phyloP scores from a whole-genome alignment of 2,888 invertebrate genomes.

The Nebria brevicollis region DNA sequence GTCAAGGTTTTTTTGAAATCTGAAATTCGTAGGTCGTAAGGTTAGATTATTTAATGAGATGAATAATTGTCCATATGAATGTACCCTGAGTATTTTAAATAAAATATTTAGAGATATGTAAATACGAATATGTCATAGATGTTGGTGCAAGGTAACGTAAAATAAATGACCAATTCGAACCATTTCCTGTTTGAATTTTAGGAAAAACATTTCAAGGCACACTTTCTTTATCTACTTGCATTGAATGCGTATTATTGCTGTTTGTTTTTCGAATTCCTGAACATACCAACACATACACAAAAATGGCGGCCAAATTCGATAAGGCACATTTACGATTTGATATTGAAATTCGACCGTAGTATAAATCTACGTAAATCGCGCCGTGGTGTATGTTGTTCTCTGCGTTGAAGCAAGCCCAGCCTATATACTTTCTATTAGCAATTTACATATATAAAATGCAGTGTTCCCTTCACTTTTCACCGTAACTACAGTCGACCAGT shows the following conservation, averaged over 20 bases:
- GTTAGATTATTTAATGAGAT: too few relatives aligned
- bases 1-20: too few relatives aligned
- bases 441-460: conserved; percentile 48
- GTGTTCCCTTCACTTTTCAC: conserved; percentile 47
- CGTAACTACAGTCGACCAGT: conserved; percentile 28
- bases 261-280: conserved; percentile 2
- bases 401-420: conserved; percentile 32
- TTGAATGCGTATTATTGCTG: conserved; percentile 1
- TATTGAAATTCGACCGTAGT: conserved; percentile 18
- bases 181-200: neutral
- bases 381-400: neutral
- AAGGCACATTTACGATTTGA: neutral
- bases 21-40: too few relatives aligned
- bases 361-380: neutral
- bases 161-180: neutral
- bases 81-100: too few relatives aligned
- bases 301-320: neutral
- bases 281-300: neutral
- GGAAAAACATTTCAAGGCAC: neutral
- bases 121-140: neutral
- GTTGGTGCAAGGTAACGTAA: neutral
- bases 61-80: too few relatives aligned
- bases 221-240: neutral
- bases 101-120: too few relatives aligned
- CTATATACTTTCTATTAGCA: conserved; percentile 46